phyloP scores from a whole-genome alignment of 2,888 invertebrate species.

The Napeogenes sylphis region DNA sequence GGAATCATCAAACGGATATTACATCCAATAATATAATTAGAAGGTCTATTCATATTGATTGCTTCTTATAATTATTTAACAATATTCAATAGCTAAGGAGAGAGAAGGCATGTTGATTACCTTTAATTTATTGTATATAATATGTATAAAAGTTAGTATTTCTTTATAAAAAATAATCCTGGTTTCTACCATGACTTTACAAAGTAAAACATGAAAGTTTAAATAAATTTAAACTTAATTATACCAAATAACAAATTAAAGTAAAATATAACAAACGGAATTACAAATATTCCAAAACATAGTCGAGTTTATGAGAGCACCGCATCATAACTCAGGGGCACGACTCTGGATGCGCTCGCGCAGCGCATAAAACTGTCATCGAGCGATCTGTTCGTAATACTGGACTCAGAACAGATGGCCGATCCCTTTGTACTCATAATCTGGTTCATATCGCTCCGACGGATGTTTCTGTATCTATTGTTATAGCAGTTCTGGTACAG shows the following conservation, averaged over 20 bases:
- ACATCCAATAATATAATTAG: constrained; percentile 17
- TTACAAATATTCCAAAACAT: constrained; percentile 2
- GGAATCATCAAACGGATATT: constrained; percentile 19
- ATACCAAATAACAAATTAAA: too few species aligned
- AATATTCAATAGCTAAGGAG: background rate
- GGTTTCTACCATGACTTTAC: too few species aligned
- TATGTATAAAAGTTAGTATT: too few species aligned
- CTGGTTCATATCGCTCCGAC: constrained; percentile 13
- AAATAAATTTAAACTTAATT: too few species aligned
- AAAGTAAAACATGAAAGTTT: too few species aligned
- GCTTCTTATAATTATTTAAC: background rate
- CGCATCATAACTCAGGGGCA: constrained; percentile 18
- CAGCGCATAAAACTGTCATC: constrained; percentile 57
- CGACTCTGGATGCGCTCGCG: constrained; percentile 32
- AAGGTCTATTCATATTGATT: constrained; percentile 13
- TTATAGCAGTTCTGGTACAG: background rate
- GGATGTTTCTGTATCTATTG: constrained; percentile 15
- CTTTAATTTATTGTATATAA: too few species aligned
- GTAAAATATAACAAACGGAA: background rate
- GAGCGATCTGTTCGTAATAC: constrained; percentile 46
- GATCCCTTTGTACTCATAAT: constrained; percentile 28
- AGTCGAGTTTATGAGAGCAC: constrained; percentile 17
- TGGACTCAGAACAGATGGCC: constrained; percentile 34
- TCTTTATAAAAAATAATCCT: too few species aligned
- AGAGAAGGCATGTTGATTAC: too few species aligned